phyloP scores from a whole-genome alignment of 2,888 invertebrate genomes.

The Synergus umbraculus region DNA sequence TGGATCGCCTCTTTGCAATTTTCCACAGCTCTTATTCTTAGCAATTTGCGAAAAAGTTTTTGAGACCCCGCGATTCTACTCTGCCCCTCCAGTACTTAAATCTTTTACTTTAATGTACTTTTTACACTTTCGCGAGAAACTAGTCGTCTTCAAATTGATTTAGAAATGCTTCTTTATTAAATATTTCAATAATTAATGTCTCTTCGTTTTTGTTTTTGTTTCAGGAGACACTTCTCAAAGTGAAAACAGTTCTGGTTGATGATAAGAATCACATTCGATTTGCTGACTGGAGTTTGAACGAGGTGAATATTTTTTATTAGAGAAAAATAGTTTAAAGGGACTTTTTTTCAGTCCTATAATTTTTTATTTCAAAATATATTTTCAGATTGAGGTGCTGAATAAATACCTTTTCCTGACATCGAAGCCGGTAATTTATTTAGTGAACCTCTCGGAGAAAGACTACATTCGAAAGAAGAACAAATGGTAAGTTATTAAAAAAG shows the following conservation, averaged over 20 bases:
- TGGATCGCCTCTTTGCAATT: slow-evolving; percentile 64
- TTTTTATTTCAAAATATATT: slow-evolving; percentile 53
- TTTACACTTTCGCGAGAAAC: slow-evolving; percentile 17
- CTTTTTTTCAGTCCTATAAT: slow-evolving; percentile 30
- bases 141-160: not conserved
- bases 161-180: slow-evolving; percentile 46
- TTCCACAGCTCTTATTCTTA: slow-evolving; percentile 61
- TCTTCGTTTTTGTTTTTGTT: slow-evolving; percentile 66
- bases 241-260: slow-evolving; percentile 89
- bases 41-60: slow-evolving; percentile 68
- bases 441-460: slow-evolving; percentile 98
- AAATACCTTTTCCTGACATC: slow-evolving; percentile 97
- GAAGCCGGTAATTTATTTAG: slow-evolving; percentile 97
- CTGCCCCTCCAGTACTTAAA: slow-evolving; percentile 54
- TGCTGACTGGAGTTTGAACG: slow-evolving; percentile 94
- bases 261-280: slow-evolving; percentile 96
- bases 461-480: slow-evolving; percentile 99
- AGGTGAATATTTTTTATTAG: slow-evolving; percentile 82
- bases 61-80: slow-evolving; percentile 55
- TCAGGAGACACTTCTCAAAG: slow-evolving; percentile 91
- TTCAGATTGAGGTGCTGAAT: slow-evolving; percentile 96
- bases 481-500: slow-evolving; percentile 82
- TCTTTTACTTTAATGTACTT: slow-evolving; percentile 38
- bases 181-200: slow-evolving; percentile 44
- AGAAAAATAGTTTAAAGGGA: slow-evolving; percentile 2